Percentiles rank a stretch among this genome's conserved stretches.
Conservation (phyloP, 2,113 vertebrate species). For the Eolophus roseicapilla region DNA sequence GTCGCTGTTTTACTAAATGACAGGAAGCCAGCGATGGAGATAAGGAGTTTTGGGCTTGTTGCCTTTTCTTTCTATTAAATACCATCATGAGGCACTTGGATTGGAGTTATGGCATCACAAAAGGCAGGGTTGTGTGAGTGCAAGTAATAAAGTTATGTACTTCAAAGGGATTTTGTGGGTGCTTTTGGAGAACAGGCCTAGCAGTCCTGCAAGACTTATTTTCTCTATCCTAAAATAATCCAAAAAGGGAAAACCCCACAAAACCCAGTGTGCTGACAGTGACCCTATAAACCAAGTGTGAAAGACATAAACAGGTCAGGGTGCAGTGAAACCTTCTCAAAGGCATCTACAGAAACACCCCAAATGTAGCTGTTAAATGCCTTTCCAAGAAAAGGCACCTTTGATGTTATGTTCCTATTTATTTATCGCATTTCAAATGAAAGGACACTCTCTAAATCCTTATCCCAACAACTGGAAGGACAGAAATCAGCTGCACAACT, state of each 20-base stretch:
- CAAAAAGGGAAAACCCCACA: not conserved
- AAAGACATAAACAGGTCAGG: not conserved
- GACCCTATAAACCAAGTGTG: not conserved
- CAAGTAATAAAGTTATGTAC: not conserved
- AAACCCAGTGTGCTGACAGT: not conserved
- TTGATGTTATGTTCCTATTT: not conserved
- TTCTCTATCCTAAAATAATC: not conserved
- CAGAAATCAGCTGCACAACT: not conserved
- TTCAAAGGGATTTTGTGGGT: not conserved
- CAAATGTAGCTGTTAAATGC: not conserved
- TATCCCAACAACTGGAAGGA: not conserved
- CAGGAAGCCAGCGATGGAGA: slow-evolving; percentile 60
- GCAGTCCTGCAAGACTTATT: not conserved
- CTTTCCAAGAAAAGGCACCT: not conserved
- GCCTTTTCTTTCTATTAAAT: not conserved
- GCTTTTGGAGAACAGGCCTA: not conserved
- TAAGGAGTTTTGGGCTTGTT: not conserved
- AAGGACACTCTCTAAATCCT: not conserved
- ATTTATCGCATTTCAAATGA: not conserved
- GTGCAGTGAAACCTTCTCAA: rapidly evolving
- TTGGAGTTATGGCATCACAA: not conserved
- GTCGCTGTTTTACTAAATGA: not conserved
- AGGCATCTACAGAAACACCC: not conserved
- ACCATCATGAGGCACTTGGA: not conserved
- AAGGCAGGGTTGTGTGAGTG: not conserved